Conservation (phyloP, 1,140 invertebrate species). For the Odontomachus brunneus region DNA sequence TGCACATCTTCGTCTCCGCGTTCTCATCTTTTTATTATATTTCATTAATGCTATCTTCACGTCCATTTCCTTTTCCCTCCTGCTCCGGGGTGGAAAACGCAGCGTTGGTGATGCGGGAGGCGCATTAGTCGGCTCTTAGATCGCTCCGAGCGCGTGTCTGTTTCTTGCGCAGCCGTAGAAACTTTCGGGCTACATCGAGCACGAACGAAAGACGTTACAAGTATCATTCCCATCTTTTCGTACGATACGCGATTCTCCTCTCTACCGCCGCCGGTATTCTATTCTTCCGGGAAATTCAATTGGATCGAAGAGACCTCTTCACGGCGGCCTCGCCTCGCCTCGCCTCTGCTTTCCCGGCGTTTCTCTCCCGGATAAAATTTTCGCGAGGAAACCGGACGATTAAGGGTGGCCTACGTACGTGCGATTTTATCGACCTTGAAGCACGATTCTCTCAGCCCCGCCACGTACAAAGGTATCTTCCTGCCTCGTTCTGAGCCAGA, state of each 20-base stretch:
- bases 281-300: slow-evolving; percentile 41
- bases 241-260: slow-evolving; percentile 24
- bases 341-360: not conserved
- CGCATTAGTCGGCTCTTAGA: slow-evolving; percentile 9
- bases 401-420: slow-evolving; percentile 12
- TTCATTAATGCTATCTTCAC: no score
- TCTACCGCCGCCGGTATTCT: not conserved
- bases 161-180: slow-evolving; percentile 8
- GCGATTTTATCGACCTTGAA: slow-evolving; percentile 48
- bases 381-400: not conserved
- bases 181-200: slow-evolving; percentile 29
- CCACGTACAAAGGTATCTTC: slow-evolving; percentile 45
- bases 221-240: slow-evolving; percentile 28
- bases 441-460: not conserved
- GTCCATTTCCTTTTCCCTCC: no score
- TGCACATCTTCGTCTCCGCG: no score
- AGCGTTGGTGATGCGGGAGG: no score
- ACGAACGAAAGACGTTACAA: slow-evolving; percentile 33
- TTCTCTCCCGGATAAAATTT: slow-evolving; percentile 42
- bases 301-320: slow-evolving; percentile 23
- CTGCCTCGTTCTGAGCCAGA: no score
- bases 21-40: no score
- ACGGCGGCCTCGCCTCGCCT: not conserved
- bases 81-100: no score
- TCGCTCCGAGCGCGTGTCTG: not conserved